A percentile compares a stretch with the other conserved stretches of the same genome.
These are phyloP conservation scores for Cliona cf. orientalis DNA, from an alignment of 37 sponge, comb jelly and placozoan species.

Conservation along the genomic window DNA sequence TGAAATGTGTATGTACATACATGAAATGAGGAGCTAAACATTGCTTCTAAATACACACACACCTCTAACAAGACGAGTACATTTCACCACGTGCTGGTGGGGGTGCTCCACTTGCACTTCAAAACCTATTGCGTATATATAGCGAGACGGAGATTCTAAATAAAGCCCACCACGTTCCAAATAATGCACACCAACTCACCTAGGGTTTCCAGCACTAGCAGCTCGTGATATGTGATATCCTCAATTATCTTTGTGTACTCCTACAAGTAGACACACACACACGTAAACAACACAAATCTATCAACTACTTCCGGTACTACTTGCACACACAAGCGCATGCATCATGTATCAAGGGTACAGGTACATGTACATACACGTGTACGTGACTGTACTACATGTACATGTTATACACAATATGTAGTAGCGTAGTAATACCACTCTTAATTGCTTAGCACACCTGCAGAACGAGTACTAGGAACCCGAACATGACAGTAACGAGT, in stretches of 20 bases:
- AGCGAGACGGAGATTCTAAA: background rate
- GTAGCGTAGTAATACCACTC: no score
- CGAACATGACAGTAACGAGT: no score
- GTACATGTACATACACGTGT: no score
- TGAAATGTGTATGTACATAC: conserved; percentile 18
- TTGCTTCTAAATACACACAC: background rate
- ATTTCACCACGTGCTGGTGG: conserved; percentile 90
- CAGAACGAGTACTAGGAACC: no score
- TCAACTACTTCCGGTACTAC: no score
- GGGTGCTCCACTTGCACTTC: conserved; percentile 94
- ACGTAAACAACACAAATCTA: no score
- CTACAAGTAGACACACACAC: conserved; percentile 11
- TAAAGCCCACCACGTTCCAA: conserved; percentile 12
- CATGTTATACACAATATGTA: no score
- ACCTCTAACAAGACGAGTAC: conserved; percentile 87
- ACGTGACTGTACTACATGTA: no score
- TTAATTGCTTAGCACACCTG: no score
- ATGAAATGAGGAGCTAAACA: background rate
- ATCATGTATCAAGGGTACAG: no score
- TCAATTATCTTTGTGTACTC: conserved; percentile 68
- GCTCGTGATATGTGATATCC: conserved; percentile 77
- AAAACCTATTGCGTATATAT: conserved; percentile 69
- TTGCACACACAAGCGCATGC: background rate
- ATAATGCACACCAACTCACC: conserved; percentile 46
- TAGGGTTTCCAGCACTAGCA: conserved; percentile 84